Evolutionary conservation across 30 jellyfish, hydroid and myxozoan genomes (phyloP).

Genomic region (Hydractinia echinata): DNA sequence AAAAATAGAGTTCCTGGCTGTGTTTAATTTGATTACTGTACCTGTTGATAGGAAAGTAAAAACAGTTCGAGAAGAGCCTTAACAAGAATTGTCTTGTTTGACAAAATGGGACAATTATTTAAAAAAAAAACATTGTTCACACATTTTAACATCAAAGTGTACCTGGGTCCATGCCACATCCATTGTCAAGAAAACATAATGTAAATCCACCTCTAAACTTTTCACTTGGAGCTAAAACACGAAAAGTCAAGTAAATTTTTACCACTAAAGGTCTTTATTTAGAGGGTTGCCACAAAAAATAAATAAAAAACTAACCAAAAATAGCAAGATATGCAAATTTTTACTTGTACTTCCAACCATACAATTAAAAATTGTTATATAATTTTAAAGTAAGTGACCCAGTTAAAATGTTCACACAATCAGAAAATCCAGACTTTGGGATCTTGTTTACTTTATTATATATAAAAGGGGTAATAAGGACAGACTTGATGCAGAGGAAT

Average conservation of each 20-base stretch:
- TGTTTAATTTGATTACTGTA: too few species aligned
- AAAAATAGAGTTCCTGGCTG: too few species aligned
- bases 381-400: background rate
- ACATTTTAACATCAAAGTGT: background rate
- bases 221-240: conserved; percentile 61
- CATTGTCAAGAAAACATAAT: conserved; percentile 83
- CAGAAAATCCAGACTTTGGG: too few species aligned
- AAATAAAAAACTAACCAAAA: background rate
- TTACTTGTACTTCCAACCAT: background rate
- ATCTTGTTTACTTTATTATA: too few species aligned
- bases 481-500: too few species aligned
- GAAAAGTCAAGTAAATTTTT: background rate
- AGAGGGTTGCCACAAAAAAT: background rate
- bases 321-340: background rate
- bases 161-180: conserved; percentile 99
- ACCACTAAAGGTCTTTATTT: background rate
- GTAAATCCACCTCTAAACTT: conserved; percentile 70
- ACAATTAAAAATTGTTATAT: background rate
- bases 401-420: too few species aligned
- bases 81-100: too few species aligned
- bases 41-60: too few species aligned
- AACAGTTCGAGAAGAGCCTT: too few species aligned
- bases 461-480: too few species aligned
- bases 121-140: too few species aligned
- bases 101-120: too few species aligned